Conservation (phyloP, 2,888 invertebrate species). For the Drosophila picticornis region DNA sequence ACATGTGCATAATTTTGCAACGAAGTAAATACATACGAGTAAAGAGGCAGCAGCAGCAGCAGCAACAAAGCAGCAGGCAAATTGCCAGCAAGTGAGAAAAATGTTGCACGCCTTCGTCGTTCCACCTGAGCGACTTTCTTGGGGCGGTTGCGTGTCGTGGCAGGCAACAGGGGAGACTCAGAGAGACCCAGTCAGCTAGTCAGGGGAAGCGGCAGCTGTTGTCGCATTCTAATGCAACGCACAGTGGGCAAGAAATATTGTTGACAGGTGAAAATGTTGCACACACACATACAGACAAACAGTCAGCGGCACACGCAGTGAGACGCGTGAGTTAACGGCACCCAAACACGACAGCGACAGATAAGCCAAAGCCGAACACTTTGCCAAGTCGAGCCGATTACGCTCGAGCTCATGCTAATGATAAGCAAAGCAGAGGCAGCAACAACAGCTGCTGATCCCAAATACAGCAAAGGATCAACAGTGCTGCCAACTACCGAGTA, state of each 20-base stretch:
- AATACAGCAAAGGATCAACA: not conserved
- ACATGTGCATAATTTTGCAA: conserved; percentile 65
- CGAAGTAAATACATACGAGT: conserved; percentile 32
- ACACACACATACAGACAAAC: conserved; percentile 25
- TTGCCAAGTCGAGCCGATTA: conserved; percentile 8
- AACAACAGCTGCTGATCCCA: conserved; percentile 26
- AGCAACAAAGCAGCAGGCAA: conserved; percentile 37
- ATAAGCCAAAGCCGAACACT: conserved; percentile 29
- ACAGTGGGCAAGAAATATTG: conserved; percentile 79
- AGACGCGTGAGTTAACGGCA: conserved; percentile 64
- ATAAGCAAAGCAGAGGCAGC: not conserved
- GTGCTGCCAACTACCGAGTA: not conserved
- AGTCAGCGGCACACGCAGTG: conserved; percentile 15
- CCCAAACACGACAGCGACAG: conserved; percentile 48
- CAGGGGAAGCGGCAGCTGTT: conserved; percentile 63
- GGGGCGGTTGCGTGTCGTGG: conserved; percentile 54
- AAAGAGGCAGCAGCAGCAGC: conserved; percentile 11
- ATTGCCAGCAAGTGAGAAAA: conserved; percentile 57
- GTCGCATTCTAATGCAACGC: conserved; percentile 73
- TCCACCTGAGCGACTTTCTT: conserved; percentile 64
- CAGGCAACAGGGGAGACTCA: not conserved
- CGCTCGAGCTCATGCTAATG: conserved; percentile 3
- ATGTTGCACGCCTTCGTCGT: conserved; percentile 63
- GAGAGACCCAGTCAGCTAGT: conserved; percentile 26
- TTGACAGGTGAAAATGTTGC: conserved; percentile 74